Percentiles rank a stretch among this genome's conserved stretches.
Conservation (phyloP, 92 coral and sea anemone species). For the Palythoa grandiflora region DNA sequence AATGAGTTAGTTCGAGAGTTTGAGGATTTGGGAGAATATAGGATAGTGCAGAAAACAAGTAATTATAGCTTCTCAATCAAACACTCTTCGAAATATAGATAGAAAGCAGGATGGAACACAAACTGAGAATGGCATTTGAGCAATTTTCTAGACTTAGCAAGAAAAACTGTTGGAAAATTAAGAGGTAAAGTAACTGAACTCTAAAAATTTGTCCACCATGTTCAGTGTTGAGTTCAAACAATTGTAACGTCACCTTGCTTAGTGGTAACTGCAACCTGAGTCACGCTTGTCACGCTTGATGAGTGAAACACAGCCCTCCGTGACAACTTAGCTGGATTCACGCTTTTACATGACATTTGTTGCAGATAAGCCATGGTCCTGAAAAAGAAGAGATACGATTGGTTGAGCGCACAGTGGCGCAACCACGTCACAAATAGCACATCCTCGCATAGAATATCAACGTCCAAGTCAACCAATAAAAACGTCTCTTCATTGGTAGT, state of each 20-base stretch:
- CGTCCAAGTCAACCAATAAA: neutral
- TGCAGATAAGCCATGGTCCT: slow-evolving; percentile 39
- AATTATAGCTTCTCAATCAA: no score
- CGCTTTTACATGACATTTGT: slow-evolving; percentile 20
- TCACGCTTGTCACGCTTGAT: slow-evolving; percentile 2
- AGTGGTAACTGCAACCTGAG: slow-evolving; percentile 8
- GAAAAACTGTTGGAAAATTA: neutral
- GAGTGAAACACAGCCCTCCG: slow-evolving; percentile 27
- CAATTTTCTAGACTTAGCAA: neutral
- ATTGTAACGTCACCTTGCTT: slow-evolving; percentile 12
- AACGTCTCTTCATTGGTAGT: neutral
- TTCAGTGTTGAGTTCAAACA: slow-evolving; percentile 3
- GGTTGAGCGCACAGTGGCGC: slow-evolving; percentile 35
- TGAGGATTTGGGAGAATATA: no score
- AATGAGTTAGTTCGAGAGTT: no score
- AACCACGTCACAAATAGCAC: slow-evolving; percentile 24
- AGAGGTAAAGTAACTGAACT: neutral
- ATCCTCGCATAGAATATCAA: neutral
- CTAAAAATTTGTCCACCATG: neutral
- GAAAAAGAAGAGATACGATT: slow-evolving; percentile 37
- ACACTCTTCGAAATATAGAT: no score
- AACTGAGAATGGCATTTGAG: neutral
- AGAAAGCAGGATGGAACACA: neutral
- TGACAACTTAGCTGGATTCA: slow-evolving; percentile 13
- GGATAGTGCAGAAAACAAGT: no score